Conservation (phyloP, 2,113 vertebrate genomes). For the Centropus unirufus region DNA sequence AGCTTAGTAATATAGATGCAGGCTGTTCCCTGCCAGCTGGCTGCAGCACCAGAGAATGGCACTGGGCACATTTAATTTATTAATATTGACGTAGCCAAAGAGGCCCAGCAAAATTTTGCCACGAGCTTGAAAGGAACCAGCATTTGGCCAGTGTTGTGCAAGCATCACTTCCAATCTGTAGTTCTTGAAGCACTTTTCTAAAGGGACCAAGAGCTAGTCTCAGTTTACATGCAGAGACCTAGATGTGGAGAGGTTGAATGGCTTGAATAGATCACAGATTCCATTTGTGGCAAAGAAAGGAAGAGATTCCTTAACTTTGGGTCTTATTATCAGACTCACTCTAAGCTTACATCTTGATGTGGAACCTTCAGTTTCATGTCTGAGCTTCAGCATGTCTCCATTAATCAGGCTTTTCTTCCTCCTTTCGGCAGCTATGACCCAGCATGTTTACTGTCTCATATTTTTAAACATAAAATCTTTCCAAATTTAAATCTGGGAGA, state of each 20-base stretch:
- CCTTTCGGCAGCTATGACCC: neutral
- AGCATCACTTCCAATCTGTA: constrained; percentile 48
- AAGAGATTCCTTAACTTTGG: neutral
- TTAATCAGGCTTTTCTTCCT: neutral
- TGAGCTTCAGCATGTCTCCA: neutral
- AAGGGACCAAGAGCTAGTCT: neutral
- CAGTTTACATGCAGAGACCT: neutral
- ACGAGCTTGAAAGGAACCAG: constrained; percentile 22
- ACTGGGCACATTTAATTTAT: constrained; percentile 33
- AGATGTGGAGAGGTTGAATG: neutral
- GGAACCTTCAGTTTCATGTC: neutral
- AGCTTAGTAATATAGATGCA: neutral
- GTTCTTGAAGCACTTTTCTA: neutral
- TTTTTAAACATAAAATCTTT: neutral
- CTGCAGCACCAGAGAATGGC: constrained; percentile 1
- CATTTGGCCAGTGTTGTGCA: neutral
- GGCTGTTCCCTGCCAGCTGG: constrained; percentile 17
- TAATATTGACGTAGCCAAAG: constrained; percentile 6
- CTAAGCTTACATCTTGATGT: neutral
- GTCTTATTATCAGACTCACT: neutral
- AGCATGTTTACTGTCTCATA: neutral
- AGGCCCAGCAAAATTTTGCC: constrained; percentile 37
- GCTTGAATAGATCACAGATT: constrained; percentile 16
- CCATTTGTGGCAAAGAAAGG: neutral
- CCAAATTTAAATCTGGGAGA: neutral